phyloP scores from a whole-genome alignment of 2,797 vertebrate species.

The Zalophus californianus region DNA sequence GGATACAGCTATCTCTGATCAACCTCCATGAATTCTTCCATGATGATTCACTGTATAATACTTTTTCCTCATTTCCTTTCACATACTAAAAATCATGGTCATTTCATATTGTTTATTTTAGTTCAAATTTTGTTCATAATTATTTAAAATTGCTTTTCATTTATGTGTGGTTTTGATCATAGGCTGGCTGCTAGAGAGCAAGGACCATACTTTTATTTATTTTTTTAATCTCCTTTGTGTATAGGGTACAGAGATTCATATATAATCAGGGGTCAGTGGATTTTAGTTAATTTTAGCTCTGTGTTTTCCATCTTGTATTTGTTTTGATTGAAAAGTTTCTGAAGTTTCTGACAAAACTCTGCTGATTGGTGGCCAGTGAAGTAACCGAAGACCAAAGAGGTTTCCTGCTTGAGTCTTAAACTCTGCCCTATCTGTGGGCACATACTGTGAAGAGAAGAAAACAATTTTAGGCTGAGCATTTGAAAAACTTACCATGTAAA shows the following conservation, averaged over 20 bases:
- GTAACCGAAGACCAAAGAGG: not conserved
- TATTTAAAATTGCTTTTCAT: conserved; percentile 13
- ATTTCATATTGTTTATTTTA: conserved; percentile 35
- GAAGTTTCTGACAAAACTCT: not conserved
- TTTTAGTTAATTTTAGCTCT: not conserved
- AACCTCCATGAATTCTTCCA: not conserved
- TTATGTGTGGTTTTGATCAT: not conserved
- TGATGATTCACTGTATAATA: not conserved
- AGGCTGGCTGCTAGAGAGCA: not conserved
- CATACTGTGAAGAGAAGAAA: not conserved
- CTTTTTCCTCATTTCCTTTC: not conserved
- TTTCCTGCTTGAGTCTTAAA: not conserved
- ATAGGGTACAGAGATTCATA: not conserved
- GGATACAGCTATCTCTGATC: not conserved
- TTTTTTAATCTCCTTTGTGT: not conserved
- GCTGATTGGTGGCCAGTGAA: not conserved
- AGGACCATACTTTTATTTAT: not conserved
- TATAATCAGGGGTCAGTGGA: not conserved
- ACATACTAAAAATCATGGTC: not conserved
- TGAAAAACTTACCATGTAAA: not conserved
- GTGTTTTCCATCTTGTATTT: not conserved
- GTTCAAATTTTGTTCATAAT: not conserved
- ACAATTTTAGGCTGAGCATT: not conserved
- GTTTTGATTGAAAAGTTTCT: not conserved
- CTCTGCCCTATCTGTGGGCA: not conserved